These are phyloP conservation scores for Drosophila mulleri DNA, from an alignment of 2,888 invertebrate genomes.

Conservation along the genomic window DNA sequence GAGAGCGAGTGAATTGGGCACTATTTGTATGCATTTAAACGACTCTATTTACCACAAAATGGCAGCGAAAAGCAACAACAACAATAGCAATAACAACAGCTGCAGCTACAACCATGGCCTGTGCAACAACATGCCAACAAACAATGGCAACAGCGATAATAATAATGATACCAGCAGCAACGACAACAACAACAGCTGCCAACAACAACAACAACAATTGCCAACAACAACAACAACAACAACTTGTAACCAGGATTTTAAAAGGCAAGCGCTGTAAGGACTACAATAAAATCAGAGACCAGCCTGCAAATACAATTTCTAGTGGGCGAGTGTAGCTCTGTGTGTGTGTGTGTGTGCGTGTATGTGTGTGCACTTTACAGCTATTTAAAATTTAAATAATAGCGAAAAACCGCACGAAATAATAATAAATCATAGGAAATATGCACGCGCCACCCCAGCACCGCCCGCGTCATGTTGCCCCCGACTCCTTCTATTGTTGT, in stretches of 20 bases:
- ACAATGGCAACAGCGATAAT: conserved; percentile 74
- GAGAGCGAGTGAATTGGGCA: conserved; percentile 22
- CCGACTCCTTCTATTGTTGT: conserved; percentile 8
- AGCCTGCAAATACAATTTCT: conserved; percentile 45
- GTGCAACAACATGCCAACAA: conserved; percentile 65
- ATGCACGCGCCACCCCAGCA: conserved; percentile 33
- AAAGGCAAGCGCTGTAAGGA: conserved; percentile 67
- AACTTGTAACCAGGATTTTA: conserved; percentile 43
- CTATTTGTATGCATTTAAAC: conserved; percentile 80
- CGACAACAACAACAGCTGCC: conserved; percentile 15
- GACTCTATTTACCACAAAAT: conserved; percentile 82
- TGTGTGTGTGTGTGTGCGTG: conserved; percentile 23
- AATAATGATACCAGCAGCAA: conserved; percentile 58
- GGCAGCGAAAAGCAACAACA: conserved; percentile 50
- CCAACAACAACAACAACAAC: conserved; percentile 6
- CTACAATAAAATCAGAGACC: conserved; percentile 55
- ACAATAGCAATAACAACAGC: conserved; percentile 29
- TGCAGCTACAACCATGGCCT: conserved; percentile 38
- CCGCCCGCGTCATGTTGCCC: neutral
- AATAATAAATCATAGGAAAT: conserved; percentile 78
- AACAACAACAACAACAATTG: conserved; percentile 17
- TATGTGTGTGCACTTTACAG: conserved; percentile 66
- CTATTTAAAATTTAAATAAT: conserved; percentile 80
- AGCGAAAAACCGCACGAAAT: conserved; percentile 79
- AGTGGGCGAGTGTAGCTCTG: conserved; percentile 51